Percentiles rank a stretch among this genome's conserved stretches.
Conservation (phyloP, 2,888 invertebrate species). For the Mesoligia furuncula region DNA sequence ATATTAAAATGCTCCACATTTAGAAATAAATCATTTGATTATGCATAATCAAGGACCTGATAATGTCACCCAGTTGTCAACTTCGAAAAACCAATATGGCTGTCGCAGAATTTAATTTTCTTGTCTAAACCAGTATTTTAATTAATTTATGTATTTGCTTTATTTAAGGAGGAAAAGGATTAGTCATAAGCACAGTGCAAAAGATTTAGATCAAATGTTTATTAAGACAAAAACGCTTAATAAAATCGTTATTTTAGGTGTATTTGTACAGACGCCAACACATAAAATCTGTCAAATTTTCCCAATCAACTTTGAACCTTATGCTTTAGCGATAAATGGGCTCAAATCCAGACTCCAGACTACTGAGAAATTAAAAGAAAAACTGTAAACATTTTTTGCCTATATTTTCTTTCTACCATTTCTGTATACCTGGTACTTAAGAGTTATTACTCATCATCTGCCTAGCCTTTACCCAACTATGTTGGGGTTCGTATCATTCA, state of each 20-base stretch:
- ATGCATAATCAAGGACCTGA: slow-evolving; percentile 10
- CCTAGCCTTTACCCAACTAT: too few species aligned
- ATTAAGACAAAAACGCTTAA: background rate
- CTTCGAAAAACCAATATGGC: slow-evolving; percentile 35
- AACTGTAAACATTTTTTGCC: background rate
- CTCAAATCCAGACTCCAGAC: background rate
- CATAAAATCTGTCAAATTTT: too few species aligned
- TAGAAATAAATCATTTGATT: slow-evolving; percentile 16
- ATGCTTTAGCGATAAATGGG: too few species aligned
- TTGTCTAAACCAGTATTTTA: slow-evolving; percentile 27
- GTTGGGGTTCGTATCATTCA: background rate
- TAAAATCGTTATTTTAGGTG: background rate
- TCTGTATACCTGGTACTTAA: too few species aligned
- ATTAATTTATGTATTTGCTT: background rate
- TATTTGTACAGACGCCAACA: too few species aligned
- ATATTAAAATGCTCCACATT: slow-evolving; percentile 5
- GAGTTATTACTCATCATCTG: too few species aligned
- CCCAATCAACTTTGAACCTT: too few species aligned
- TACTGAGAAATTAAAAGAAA: background rate
- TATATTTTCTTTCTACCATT: too few species aligned
- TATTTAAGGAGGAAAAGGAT: background rate
- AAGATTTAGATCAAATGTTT: background rate
- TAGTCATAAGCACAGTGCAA: background rate
- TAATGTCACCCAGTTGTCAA: slow-evolving; percentile 45
- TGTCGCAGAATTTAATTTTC: slow-evolving; percentile 21